Evolutionary conservation across 1,140 invertebrate species (phyloP), one percentile per base, ranked within the genome.

Genomic region (Reticulitermes speratus): DNA sequence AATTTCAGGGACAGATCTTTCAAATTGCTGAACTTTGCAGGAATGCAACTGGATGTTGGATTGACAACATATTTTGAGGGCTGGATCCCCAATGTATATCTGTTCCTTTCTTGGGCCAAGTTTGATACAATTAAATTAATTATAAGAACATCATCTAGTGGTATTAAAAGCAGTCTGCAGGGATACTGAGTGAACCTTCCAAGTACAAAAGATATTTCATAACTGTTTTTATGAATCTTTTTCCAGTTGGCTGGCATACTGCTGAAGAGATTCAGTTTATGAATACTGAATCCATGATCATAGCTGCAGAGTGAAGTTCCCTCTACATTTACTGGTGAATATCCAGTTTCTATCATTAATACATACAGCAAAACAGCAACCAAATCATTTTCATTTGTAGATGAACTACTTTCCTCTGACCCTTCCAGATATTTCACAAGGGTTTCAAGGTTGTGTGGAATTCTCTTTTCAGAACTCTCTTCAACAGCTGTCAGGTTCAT

Each of bases 321-420:
- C 5, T 19, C 38, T 23, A 25, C n/a, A 44, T 21, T 21, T 25
- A 84, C 8, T 19, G 81, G 81, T 25, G 44, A 45, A 19, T 44
- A 44, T 25, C 45, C 83, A 25, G 38, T 44, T 44, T 84, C 83
- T 23, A 44, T 84, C 83, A 84, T 84, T 44, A 84, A 84, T 2
- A 45, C 83, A 48, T 45, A 84, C 16, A 84, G 83, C 44, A 84
- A 44, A 45, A 21, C 44, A 19, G 45, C 83, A 44, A 84, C 45
- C 45, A 84, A 44, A 45, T 84, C 83, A 84, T 25, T 44, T 44
- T 25, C 19, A 25, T 45, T 32, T 45, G 45, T 45, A 45, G 83
- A 21, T 25, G 38, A 84, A 44, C 25, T 21, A 84, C 82, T 83
- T 30, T 45, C 45, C 48, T 19, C 2, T 48, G 25, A 44, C 16